Base-by-base conservation (phyloP, 2,797 vertebrate genomes). In the Pipistrellus nathusii region DNA sequence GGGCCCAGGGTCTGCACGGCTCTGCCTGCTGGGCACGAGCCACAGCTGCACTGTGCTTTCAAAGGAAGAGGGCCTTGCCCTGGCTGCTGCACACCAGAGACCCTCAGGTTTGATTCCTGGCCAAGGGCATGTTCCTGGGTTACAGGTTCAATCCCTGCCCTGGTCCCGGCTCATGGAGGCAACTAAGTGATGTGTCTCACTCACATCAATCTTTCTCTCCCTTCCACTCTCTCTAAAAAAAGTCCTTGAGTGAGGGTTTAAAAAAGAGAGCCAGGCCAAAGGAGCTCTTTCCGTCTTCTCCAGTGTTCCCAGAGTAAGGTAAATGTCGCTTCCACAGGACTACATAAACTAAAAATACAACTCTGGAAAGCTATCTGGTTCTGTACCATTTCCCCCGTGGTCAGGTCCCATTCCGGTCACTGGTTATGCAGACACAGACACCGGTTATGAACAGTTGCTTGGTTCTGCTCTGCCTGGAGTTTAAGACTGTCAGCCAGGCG, bases 391-490 rank as follows among this genome's bases (percentile, higher is more conserved):
- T 89, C 51, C 8, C 95, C 96, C 88, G n/a, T 0, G 91, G 96
- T 85, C 94, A 94, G 91, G 94, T 94, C 94, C 72, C 91, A 73
- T 96, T 91, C 95, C 88, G 97, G 97, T 97, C 97, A 97, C 91
- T 96, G 95, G 90, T 84, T 85, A 68, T 90, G 95, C 85, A 62
- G 84, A 93, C 20, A 48, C 75, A 21, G 82, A 72, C 62, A 73
- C 85, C 25, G 0, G 93, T 97, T 96, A 95, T 85, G 81, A 94
- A 94, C 94, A 92, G 94, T 91, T 90, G 94, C 83, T 57, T 82
- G 92, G 80, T 41, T 96, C 96, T 77, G 95, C 84, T 91, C 84
- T 20, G 92, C 95, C 91, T 64, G 66, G 66, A 94, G 95, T 90
- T 46, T 11, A 78, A 86, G 93, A 71, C 93, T 91, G 94, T 90